Conservation (phyloP, 2,888 invertebrate species). For the Dryocosmus kuriphilus region DNA sequence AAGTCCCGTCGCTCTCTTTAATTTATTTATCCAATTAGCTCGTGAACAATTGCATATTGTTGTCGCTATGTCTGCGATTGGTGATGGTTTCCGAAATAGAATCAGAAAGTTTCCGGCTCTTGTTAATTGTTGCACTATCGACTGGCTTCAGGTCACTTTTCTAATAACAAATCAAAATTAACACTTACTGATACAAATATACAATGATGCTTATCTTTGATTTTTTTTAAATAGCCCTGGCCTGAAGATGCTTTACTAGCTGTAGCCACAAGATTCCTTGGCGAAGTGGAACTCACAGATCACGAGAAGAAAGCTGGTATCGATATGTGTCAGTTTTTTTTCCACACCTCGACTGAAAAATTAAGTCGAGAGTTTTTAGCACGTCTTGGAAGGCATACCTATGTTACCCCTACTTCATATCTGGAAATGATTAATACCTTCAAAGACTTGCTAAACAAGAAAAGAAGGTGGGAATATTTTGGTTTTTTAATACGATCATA, state of each 20-base stretch:
- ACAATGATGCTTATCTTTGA: neutral
- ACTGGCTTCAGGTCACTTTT: conserved; percentile 90
- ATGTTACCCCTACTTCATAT: conserved; percentile 96
- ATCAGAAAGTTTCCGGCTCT: conserved; percentile 95
- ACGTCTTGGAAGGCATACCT: conserved; percentile 87
- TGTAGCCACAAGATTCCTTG: conserved; percentile 90
- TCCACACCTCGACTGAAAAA: conserved; percentile 90
- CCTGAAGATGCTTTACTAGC: conserved; percentile 94
- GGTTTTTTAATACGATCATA: neutral
- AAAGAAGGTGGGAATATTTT: conserved; percentile 81
- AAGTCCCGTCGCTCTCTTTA: conserved; percentile 92
- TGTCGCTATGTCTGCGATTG: conserved; percentile 94
- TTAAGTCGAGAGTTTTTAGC: conserved; percentile 83
- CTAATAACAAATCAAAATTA: neutral
- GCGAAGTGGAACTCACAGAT: conserved; percentile 87
- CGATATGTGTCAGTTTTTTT: conserved; percentile 91
- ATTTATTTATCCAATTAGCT: conserved; percentile 92
- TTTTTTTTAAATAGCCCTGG: conserved; percentile 82
- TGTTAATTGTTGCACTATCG: conserved; percentile 96
- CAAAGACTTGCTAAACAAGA: conserved; percentile 86
- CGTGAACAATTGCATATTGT: conserved; percentile 94
- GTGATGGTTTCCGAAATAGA: conserved; percentile 88
- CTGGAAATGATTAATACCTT: conserved; percentile 95
- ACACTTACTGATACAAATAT: neutral
- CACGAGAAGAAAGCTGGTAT: conserved; percentile 88